Conservation (phyloP, 2,113 vertebrate genomes). For the Sander lucioperca region DNA sequence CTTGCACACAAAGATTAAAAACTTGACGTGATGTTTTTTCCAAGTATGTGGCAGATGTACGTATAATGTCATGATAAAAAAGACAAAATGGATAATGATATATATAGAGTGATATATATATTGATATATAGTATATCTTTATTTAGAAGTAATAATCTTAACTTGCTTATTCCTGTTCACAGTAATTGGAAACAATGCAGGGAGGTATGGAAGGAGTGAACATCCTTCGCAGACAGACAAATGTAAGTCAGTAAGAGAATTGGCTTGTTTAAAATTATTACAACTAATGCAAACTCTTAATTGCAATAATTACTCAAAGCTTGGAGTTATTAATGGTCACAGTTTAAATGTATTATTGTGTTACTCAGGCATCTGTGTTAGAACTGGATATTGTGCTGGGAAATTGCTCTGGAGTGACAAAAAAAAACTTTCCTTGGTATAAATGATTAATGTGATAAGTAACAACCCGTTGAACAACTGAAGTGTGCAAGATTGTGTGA, state of each 20-base stretch:
- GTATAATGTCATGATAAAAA: background rate
- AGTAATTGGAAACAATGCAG: background rate
- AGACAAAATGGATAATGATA: no score
- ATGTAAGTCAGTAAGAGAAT: background rate
- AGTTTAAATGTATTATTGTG: slow-evolving; percentile 2
- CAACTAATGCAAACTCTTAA: background rate
- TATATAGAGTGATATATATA: no score
- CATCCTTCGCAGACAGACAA: background rate
- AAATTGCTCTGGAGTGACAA: slow-evolving; percentile 28
- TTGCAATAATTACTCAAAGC: background rate
- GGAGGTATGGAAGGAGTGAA: background rate
- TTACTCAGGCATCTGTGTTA: background rate
- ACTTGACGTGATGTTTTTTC: background rate
- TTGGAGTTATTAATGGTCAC: background rate
- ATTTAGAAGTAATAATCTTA: no score
- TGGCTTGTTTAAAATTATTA: background rate
- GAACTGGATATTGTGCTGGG: background rate
- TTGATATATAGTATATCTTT: no score
- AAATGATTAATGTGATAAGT: slow-evolving; percentile 38
- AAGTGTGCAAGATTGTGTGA: slow-evolving; percentile 5
- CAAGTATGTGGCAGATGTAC: background rate
- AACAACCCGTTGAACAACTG: slow-evolving; percentile 1
- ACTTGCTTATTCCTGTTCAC: background rate
- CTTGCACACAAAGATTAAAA: background rate
- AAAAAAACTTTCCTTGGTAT: slow-evolving; percentile 11